Percentiles rank a stretch among this genome's conserved stretches.
phyloP scores from a whole-genome alignment of 2,888 invertebrate species.

The Teleiodes luculella region DNA sequence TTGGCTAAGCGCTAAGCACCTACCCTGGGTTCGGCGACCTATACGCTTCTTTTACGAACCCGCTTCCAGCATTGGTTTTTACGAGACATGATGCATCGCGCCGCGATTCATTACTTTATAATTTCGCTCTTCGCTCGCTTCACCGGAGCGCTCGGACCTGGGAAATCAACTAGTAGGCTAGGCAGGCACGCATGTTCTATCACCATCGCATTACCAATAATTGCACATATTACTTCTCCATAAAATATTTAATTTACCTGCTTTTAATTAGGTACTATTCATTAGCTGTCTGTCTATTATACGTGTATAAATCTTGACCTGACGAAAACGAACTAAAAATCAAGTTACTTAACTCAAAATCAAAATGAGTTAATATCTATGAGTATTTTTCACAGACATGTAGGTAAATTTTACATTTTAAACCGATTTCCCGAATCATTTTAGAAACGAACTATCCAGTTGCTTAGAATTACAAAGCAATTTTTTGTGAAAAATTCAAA shows the following conservation, averaged over 20 bases:
- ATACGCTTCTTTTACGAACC: background rate
- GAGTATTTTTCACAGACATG: too few relatives aligned
- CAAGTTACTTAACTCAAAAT: too few relatives aligned
- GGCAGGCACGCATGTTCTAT: background rate
- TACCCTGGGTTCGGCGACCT: background rate
- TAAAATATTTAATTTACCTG: background rate
- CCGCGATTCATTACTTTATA: background rate
- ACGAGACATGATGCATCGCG: background rate
- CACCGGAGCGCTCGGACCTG: background rate
- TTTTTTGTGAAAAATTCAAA: slow-evolving; percentile 9
- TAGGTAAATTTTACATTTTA: background rate
- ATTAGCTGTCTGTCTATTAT: too few relatives aligned
- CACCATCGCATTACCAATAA: too few relatives aligned
- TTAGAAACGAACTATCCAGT: background rate
- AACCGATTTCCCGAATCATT: slow-evolving; percentile 12
- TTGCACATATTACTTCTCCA: background rate
- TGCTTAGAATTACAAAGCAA: slow-evolving; percentile 5
- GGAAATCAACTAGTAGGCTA: background rate
- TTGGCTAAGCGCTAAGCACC: too few relatives aligned
- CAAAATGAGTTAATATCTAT: too few relatives aligned
- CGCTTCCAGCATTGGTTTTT: background rate
- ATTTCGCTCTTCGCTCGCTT: background rate
- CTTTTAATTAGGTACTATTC: too few relatives aligned
- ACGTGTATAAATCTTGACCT: too few relatives aligned
- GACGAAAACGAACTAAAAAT: too few relatives aligned